Percentiles rank a stretch among this genome's conserved stretches.
Conservation (phyloP, 2,888 invertebrate genomes). For the Hemaris fuciformis region DNA sequence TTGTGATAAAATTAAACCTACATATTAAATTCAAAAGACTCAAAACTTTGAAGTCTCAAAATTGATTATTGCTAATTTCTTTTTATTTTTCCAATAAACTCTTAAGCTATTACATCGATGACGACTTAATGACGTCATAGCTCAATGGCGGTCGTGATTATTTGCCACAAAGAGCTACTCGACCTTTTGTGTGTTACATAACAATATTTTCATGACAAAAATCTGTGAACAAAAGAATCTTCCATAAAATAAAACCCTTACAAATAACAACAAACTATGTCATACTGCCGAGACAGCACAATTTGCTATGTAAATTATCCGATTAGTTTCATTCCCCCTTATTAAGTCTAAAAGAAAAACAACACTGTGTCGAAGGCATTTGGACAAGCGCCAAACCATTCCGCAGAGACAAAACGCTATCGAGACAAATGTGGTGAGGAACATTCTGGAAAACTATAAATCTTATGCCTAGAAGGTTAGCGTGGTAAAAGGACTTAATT, state of each 20-base stretch:
- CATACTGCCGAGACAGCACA: neutral
- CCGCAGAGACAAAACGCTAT: slow-evolving; percentile 6
- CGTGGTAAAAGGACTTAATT: neutral
- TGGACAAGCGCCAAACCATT: slow-evolving; percentile 10
- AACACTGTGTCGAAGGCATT: neutral
- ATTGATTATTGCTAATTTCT: too few relatives aligned
- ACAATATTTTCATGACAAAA: neutral
- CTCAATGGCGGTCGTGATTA: too few relatives aligned
- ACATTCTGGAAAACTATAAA: slow-evolving; percentile 11
- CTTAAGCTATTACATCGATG: too few relatives aligned
- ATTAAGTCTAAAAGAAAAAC: slow-evolving; percentile 12
- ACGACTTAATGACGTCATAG: too few relatives aligned
- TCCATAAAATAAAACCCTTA: neutral
- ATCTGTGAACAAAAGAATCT: neutral
- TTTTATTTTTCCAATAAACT: too few relatives aligned
- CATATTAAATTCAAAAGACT: too few relatives aligned
- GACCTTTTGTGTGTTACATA: neutral
- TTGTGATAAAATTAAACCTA: too few relatives aligned
- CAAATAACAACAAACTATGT: neutral
- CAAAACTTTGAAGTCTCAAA: too few relatives aligned
- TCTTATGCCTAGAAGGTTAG: neutral
- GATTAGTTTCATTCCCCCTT: slow-evolving; percentile 1
- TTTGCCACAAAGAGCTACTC: too few relatives aligned
- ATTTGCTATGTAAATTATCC: slow-evolving; percentile 12
- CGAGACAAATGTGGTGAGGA: neutral